Conservation (phyloP, 2,888 invertebrate species). For the Drosophila leonis region DNA sequence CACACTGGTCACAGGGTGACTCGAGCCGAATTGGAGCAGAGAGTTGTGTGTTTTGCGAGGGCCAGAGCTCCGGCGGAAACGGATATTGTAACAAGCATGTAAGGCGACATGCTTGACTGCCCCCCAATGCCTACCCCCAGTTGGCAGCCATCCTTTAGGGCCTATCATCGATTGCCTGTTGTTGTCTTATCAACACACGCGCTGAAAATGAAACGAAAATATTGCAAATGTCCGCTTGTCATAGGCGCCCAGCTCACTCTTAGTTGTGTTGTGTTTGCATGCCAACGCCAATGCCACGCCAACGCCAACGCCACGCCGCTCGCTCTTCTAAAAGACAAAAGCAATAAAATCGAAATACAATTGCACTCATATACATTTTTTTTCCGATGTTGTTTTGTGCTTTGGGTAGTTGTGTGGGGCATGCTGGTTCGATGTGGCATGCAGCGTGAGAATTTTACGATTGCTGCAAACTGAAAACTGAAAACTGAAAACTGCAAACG, state of each 20-base stretch:
- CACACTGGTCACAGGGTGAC: constrained; percentile 7
- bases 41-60: constrained; percentile 35
- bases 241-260: constrained; percentile 18
- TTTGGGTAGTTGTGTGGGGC: neutral
- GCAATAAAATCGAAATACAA: constrained; percentile 79
- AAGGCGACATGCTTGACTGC: constrained; percentile 40
- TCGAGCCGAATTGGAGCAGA: constrained; percentile 50
- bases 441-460: constrained; percentile 65
- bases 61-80: constrained; percentile 46
- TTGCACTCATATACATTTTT: constrained; percentile 47
- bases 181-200: constrained; percentile 75
- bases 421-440: constrained; percentile 32
- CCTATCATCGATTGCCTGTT: constrained; percentile 16
- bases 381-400: constrained; percentile 13
- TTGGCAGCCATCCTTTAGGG: neutral
- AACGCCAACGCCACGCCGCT: neutral
- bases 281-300: neutral
- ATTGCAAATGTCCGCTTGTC: constrained; percentile 72
- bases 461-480: constrained; percentile 55
- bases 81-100: constrained; percentile 69
- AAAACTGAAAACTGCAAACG: constrained; percentile 53
- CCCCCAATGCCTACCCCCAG: neutral
- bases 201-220: constrained; percentile 75
- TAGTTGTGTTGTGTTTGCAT: constrained; percentile 24
- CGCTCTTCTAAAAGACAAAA: constrained; percentile 69